Evolutionary conservation across 2,888 invertebrate species (phyloP), one percentile per base, ranked within the genome.

Genomic region (Drosophila meridiana): DNA sequence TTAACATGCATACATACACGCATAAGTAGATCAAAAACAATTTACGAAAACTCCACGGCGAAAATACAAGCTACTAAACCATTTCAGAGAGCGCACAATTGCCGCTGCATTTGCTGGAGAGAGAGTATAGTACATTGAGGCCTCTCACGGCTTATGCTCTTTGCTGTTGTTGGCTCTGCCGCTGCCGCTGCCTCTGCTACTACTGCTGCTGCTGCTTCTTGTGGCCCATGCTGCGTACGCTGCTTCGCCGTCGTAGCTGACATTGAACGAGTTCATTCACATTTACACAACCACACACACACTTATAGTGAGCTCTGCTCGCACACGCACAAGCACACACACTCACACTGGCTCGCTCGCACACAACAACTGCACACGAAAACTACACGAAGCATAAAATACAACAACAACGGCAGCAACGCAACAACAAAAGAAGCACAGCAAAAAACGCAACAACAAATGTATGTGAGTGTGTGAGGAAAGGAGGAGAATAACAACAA

Each of bases 251-350:
- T 56, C 55, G 69, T 56, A 34, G 83, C 91, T 93, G 93, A 93
- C 93, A 93, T 93, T 93, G 93, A 93, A 93, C 92, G 93, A 92
- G 93, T 93, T 93, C 93, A 93, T 93, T 93, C 93, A 92, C 93
- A 89, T 90, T 90, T 81, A 82, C 88, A 89, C 91, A 87, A 76
- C 83, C 75, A 66, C 43, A 64, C 69, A 58, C 65, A 69, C 47
- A 8, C 47, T 7, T 13, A 28, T 28, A 42, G n/a, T 8, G 9
- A 43, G 3, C 69, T 43, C 73, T 62, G 56, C 56, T 30, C 55
- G 56, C 69, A 74, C 69, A 53, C 60, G 56, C 48, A 57, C 47
- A 26, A n/a, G 58, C 43, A 28, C 90, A 87, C 91, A 80, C 82
- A 80, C 59, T 75, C 80, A 78, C 83, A 85, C 69, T 28, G 14